Percentiles rank a stretch among this genome's conserved stretches.
Conservation (phyloP, 2,113 vertebrate genomes). For the Atractosteus spatula region DNA sequence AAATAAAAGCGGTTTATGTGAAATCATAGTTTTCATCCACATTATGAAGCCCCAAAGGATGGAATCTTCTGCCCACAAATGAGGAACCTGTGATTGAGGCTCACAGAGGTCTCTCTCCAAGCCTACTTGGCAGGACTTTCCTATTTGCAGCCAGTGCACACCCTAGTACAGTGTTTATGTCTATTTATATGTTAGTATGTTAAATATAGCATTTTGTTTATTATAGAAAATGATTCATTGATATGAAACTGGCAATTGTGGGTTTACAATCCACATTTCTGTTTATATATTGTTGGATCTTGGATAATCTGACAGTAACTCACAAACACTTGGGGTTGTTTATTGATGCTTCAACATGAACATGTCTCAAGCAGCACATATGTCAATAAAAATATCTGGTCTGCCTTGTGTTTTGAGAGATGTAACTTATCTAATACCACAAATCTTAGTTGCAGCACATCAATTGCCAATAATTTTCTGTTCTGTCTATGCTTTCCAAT, state of each 20-base stretch:
- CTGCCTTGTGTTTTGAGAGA: too few relatives aligned
- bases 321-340: too few relatives aligned
- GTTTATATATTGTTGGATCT: too few relatives aligned
- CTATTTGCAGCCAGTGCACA: background rate
- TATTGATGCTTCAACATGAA: too few relatives aligned
- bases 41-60: constrained; percentile 10
- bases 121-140: background rate
- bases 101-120: background rate
- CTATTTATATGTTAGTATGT: constrained; percentile 33
- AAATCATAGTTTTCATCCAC: constrained; percentile 3
- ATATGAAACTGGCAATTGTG: constrained; percentile 37
- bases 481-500: too few relatives aligned
- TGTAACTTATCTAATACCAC: too few relatives aligned
- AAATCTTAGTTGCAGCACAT: too few relatives aligned
- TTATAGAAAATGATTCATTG: constrained; percentile 15
- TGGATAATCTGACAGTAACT: too few relatives aligned
- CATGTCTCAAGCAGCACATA: too few relatives aligned
- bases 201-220: constrained; percentile 38
- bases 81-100: constrained; percentile 12
- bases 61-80: constrained; percentile 21
- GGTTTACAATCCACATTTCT: constrained; percentile 12
- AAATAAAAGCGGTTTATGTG: constrained; percentile 5
- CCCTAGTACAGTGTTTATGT: constrained; percentile 24
- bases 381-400: too few relatives aligned
- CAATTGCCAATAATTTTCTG: too few relatives aligned